These are phyloP conservation scores for Cheiracanthium punctorium DNA, from an alignment of 2,888 invertebrate genomes.

Conservation along the genomic window DNA sequence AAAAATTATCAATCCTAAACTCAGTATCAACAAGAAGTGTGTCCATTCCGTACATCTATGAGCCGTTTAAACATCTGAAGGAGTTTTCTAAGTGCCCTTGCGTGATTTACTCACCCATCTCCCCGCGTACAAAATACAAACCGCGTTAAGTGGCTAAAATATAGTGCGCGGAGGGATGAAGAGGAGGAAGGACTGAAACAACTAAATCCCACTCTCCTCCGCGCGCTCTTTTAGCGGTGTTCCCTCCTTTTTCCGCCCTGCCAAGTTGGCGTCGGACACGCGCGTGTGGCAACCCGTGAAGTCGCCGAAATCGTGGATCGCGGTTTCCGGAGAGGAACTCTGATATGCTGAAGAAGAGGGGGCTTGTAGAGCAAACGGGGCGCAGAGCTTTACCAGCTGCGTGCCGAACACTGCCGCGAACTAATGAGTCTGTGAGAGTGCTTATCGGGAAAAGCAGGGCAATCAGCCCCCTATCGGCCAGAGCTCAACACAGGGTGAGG, in stretches of 20 bases:
- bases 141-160: background rate
- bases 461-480: conserved; percentile 31
- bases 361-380: background rate
- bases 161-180: background rate
- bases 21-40: too few relatives aligned
- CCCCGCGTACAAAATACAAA: background rate
- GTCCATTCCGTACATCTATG: too few relatives aligned
- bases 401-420: conserved; percentile 5
- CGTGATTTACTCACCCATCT: background rate
- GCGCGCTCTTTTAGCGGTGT: background rate
- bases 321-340: conserved; percentile 45
- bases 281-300: conserved; percentile 15
- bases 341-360: conserved; percentile 8
- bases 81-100: background rate
- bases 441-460: conserved; percentile 31
- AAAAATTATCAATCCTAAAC: too few relatives aligned
- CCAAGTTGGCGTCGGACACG: background rate
- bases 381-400: background rate
- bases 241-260: background rate
- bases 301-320: conserved; percentile 20
- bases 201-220: background rate
- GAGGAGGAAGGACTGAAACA: background rate
- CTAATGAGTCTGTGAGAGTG: conserved; percentile 37
- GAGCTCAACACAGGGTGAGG: background rate
- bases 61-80: background rate